phyloP scores from a whole-genome alignment of 2,888 invertebrate genomes.

The Eurois occulta region DNA sequence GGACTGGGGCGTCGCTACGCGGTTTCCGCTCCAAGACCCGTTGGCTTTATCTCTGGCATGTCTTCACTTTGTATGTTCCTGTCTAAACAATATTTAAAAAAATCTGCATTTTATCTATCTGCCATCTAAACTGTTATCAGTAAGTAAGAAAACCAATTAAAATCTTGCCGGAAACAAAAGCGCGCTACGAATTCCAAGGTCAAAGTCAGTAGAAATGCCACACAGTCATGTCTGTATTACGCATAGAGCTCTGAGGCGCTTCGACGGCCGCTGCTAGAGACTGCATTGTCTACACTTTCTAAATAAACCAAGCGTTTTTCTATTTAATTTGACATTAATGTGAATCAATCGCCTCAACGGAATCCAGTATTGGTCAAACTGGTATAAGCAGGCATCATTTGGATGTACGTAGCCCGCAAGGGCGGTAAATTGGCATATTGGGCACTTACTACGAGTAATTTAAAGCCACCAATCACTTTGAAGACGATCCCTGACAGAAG shows the following conservation, averaged over 20 bases:
- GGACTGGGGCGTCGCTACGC: neutral
- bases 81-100: neutral
- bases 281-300: neutral
- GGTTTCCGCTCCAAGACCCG: neutral
- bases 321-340: neutral
- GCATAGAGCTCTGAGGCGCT: neutral
- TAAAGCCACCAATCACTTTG: neutral
- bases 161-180: constrained; percentile 38
- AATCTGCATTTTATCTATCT: constrained; percentile 31
- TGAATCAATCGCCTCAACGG: neutral
- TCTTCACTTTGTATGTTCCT: neutral
- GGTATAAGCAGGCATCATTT: neutral
- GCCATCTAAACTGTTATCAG: constrained; percentile 21
- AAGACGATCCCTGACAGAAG: neutral
- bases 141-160: constrained; percentile 35
- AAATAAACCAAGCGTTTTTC: neutral
- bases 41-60: neutral
- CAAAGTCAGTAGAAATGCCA: constrained; percentile 17
- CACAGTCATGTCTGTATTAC: neutral
- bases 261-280: neutral
- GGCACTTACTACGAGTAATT: neutral
- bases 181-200: constrained; percentile 14
- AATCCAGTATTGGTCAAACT: neutral
- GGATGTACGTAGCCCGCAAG: neutral
- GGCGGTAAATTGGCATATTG: neutral